These are phyloP conservation scores for Gari tellinella DNA, from an alignment of 2,888 invertebrate species.

Conservation along the genomic window DNA sequence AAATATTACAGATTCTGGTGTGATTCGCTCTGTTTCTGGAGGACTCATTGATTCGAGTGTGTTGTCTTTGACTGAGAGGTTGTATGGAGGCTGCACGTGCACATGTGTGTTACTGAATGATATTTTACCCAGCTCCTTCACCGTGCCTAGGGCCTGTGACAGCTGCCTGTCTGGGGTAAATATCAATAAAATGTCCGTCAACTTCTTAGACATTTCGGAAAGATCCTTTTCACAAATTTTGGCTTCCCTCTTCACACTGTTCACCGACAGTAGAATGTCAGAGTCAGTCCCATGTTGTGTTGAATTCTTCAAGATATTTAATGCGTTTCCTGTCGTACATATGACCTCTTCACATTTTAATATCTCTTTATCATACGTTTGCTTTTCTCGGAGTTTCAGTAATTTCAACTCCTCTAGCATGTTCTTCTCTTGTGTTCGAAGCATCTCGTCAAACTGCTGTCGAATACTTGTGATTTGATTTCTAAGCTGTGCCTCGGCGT, in stretches of 20 bases:
- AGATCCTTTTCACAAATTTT: slow-evolving; percentile 54
- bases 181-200: slow-evolving; percentile 59
- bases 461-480: slow-evolving; percentile 62
- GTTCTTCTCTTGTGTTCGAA: slow-evolving; percentile 58
- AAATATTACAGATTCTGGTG: slow-evolving; percentile 19
- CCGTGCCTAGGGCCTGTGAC: slow-evolving; percentile 43
- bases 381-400: slow-evolving; percentile 52
- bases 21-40: slow-evolving; percentile 37
- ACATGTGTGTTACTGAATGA: slow-evolving; percentile 58
- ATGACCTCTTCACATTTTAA: slow-evolving; percentile 64
- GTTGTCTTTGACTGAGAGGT: slow-evolving; percentile 36
- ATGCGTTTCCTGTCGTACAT: slow-evolving; percentile 62
- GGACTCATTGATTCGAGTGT: slow-evolving; percentile 41
- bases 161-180: slow-evolving; percentile 57
- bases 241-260: slow-evolving; percentile 63
- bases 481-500: slow-evolving; percentile 57
- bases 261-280: slow-evolving; percentile 58
- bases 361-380: slow-evolving; percentile 56
- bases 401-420: slow-evolving; percentile 59
- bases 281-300: slow-evolving; percentile 63
- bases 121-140: slow-evolving; percentile 60
- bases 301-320: slow-evolving; percentile 62
- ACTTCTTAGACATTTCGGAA: slow-evolving; percentile 47
- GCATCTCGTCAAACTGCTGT: slow-evolving; percentile 62
- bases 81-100: slow-evolving; percentile 64